Conservation (phyloP, 2,888 invertebrate species). For the Cantharis rufa region DNA sequence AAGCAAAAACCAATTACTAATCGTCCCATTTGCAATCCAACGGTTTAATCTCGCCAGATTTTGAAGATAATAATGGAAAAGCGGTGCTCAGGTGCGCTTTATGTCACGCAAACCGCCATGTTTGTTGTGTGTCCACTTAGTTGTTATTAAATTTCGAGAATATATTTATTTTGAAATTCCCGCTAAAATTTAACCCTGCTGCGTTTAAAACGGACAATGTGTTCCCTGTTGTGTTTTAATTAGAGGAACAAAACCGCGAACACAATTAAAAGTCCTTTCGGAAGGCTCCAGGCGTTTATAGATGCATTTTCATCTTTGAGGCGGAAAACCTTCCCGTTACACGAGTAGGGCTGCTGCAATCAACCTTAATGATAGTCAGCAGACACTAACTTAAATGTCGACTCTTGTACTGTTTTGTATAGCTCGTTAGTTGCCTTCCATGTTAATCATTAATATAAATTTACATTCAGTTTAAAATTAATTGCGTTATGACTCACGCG, state of each 20-base stretch:
- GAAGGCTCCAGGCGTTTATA: neutral
- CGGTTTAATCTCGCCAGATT: neutral
- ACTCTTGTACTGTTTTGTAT: conserved; percentile 13
- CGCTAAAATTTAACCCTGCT: neutral
- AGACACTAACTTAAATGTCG: conserved; percentile 19
- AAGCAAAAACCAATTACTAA: neutral
- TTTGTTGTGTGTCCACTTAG: neutral
- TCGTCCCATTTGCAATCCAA: neutral
- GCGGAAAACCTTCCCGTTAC: conserved; percentile 13
- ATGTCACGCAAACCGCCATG: neutral
- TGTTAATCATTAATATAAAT: conserved; percentile 15
- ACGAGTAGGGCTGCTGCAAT: conserved; percentile 16
- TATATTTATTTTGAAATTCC: neutral
- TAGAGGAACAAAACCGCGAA: neutral
- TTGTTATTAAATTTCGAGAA: neutral
- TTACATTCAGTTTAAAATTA: neutral
- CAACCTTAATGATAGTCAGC: conserved; percentile 27
- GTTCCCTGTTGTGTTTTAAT: neutral
- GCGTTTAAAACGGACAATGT: neutral
- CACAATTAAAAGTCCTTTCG: neutral
- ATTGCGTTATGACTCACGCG: neutral
- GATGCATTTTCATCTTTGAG: conserved; percentile 9
- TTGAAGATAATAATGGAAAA: neutral
- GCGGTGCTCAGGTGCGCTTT: neutral
- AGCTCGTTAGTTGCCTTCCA: conserved; percentile 13